phyloP scores from a whole-genome alignment of 2,888 invertebrate species.

The Ptychoptera albimana region DNA sequence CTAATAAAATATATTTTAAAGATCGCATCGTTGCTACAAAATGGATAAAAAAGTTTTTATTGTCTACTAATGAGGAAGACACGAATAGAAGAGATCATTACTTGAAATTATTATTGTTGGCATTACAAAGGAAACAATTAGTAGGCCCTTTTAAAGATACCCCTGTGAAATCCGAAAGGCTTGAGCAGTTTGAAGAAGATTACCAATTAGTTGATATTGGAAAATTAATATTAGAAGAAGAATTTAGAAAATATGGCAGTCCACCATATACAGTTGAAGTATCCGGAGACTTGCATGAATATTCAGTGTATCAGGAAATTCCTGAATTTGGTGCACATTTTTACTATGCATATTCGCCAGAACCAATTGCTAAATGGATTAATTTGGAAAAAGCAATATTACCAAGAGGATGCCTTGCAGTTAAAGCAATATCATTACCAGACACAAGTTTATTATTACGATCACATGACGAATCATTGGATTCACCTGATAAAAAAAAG shows the following conservation, averaged over 20 bases:
- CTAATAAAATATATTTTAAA: not conserved
- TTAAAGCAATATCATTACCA: not conserved
- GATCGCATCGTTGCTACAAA: not conserved
- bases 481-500: no score
- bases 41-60: not conserved
- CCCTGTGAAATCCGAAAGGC: constrained; percentile 19
- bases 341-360: constrained; percentile 33
- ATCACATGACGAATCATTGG: no score
- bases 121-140: constrained; percentile 27
- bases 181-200: constrained; percentile 12
- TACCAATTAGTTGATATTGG: constrained; percentile 22
- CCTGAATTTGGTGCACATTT: constrained; percentile 34
- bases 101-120: constrained; percentile 30
- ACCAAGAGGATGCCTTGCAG: constrained; percentile 18
- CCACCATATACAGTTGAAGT: constrained; percentile 24
- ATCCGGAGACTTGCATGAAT: constrained; percentile 30
- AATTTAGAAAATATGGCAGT: constrained; percentile 15
- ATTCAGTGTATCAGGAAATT: constrained; percentile 32
- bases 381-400: constrained; percentile 22
- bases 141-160: constrained; percentile 28
- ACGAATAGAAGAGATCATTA: constrained; percentile 15
- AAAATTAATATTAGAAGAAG: constrained; percentile 19
- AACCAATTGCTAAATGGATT: constrained; percentile 30
- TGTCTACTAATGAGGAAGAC: not conserved
- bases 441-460: not conserved